Base-by-base conservation (phyloP, 2,113 vertebrate genomes). In the Diglossa brunneiventris region DNA sequence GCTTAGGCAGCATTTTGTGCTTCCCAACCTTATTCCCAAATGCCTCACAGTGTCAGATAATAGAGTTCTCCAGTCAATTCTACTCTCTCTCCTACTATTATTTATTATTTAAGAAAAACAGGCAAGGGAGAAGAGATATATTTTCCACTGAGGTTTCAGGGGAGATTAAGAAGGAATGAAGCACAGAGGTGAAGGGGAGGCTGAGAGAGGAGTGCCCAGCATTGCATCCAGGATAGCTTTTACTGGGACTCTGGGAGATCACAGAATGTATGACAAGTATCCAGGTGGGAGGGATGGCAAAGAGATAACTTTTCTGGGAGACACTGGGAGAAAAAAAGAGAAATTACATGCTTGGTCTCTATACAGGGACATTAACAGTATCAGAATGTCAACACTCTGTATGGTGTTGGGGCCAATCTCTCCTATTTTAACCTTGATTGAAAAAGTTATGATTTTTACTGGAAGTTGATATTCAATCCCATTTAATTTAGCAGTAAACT, bases 91-190 rank as follows among this genome's bases (percentile, higher is more conserved):
- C 49, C 42, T 84, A 66, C 77, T 83, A 87, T 77, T 85, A 90
- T 94, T 87, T 94, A 84, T 97, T 96, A 94, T 91, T 94, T 94
- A 96, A 94, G 80, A 80, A 91, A 92, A 85, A 72, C 18, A 90
- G 69, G 58, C 58, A 86, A 84, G 62, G 74, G 86, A 94, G 55
- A 91, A 96, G 76, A 92, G 84, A 95, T 63, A 30, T 13, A 66
- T 92, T 92, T 95, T 83, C 92, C 73, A 50, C 53, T 35, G 81
- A 75, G 75, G 35, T 67, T 69, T 89, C 61, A 66, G 78, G 70
- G 67, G 75, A 72, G 64, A 83, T 70, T 76, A 93, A 77, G 63
- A 63, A 78, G 23, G 83, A 89, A 72, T 21, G 81, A 89, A 86
- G 46, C 31, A 35, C 55, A 83, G 62, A 83, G 31, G 39, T 42